Evolutionary conservation across 1,140 invertebrate species (phyloP).

Genomic region (Batillaria attramentaria): DNA sequence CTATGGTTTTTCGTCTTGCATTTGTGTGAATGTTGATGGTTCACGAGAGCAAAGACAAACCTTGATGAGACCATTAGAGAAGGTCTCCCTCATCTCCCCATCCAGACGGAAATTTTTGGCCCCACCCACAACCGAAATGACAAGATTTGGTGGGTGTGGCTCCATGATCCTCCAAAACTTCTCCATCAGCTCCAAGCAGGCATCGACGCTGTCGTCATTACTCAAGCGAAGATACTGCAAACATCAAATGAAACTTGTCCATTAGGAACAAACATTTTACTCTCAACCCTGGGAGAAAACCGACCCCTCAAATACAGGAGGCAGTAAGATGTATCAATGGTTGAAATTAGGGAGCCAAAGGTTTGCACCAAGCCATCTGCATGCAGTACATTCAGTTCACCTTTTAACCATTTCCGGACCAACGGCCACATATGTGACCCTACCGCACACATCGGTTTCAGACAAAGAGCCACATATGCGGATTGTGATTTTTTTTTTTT

Average conservation of each 20-base stretch:
- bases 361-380: background rate
- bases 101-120: constrained; percentile 73
- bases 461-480: too few species aligned
- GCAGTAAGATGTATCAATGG: background rate
- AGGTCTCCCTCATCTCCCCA: constrained; percentile 69
- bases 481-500: too few species aligned
- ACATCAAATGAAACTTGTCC: constrained; percentile 47
- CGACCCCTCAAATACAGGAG: background rate
- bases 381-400: too few species aligned
- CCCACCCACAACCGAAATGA: constrained; percentile 73
- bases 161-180: constrained; percentile 81
- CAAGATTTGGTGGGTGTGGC: constrained; percentile 68
- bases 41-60: constrained; percentile 37
- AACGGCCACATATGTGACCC: too few species aligned
- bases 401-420: too few species aligned
- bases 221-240: constrained; percentile 90
- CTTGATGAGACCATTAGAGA: constrained; percentile 71
- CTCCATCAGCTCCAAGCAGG: constrained; percentile 90
- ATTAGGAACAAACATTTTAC: background rate
- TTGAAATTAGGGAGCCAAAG: background rate
- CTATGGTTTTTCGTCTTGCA: too few species aligned
- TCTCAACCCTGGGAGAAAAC: background rate
- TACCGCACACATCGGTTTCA: too few species aligned
- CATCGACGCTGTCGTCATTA: constrained; percentile 92
- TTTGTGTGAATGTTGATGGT: too few species aligned